phyloP scores from a whole-genome alignment of 1,140 invertebrate genomes.

The Ceratina australensis region DNA sequence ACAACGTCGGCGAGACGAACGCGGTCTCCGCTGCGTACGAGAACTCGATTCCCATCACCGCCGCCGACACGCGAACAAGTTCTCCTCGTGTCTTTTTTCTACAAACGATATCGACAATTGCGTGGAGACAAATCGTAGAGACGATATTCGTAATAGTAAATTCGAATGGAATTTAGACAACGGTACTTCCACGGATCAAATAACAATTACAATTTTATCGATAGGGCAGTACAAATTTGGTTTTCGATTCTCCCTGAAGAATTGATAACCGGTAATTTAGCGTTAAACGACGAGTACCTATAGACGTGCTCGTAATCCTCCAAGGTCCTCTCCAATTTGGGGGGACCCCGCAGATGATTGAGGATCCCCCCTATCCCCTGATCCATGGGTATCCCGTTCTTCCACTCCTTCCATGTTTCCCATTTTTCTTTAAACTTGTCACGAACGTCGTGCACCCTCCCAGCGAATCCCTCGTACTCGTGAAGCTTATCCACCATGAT shows the following conservation, averaged over 20 bases:
- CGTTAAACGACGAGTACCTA: constrained; percentile 80
- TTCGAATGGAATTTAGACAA: neutral
- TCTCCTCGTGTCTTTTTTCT: constrained; percentile 90
- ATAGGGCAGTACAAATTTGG: no score
- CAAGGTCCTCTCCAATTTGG: constrained; percentile 75
- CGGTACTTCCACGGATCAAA: no score
- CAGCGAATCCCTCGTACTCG: constrained; percentile 87
- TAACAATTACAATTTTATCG: no score
- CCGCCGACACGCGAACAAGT: constrained; percentile 92
- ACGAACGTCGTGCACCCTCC: constrained; percentile 84
- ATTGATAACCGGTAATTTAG: no score
- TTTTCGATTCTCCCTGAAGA: no score
- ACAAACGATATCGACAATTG: no score
- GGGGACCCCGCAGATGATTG: constrained; percentile 75
- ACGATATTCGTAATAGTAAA: no score
- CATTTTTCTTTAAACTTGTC: constrained; percentile 83
- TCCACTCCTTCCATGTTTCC: constrained; percentile 81
- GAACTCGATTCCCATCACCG: constrained; percentile 98
- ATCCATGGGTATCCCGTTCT: constrained; percentile 78
- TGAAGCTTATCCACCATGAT: constrained; percentile 86
- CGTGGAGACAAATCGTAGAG: no score
- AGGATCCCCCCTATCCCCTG: constrained; percentile 70
- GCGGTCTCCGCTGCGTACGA: constrained; percentile 98
- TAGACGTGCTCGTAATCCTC: constrained; percentile 88
- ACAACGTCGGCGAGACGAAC: constrained; percentile 95